These are phyloP conservation scores for Micrasema longulum DNA, from an alignment of 1,140 invertebrate species.

Conservation along the genomic window DNA sequence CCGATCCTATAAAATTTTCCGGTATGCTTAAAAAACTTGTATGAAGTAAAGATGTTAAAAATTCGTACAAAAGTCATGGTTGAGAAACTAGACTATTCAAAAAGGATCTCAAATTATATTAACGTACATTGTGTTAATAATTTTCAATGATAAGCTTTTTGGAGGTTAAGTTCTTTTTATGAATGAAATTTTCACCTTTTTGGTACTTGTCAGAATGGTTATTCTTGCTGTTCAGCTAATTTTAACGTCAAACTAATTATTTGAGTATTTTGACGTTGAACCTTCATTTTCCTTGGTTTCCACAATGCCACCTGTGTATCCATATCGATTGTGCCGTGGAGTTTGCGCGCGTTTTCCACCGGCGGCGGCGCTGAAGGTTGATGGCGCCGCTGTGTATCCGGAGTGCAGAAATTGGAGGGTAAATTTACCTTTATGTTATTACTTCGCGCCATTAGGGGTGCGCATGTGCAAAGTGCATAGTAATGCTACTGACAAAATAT, in stretches of 20 bases:
- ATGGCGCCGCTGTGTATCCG: conserved; percentile 6
- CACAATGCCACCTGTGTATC: not conserved
- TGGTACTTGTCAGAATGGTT: no score
- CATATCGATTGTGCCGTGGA: not conserved
- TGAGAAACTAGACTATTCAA: no score
- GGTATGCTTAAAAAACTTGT: no score
- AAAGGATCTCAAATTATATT: no score
- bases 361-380: conserved; percentile 8
- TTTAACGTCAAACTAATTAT: not conserved
- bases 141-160: no score
- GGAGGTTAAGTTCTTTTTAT: no score
- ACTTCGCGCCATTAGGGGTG: not conserved
- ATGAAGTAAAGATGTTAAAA: no score
- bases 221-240: not conserved
- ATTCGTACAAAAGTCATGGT: no score
- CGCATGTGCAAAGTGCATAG: conserved; percentile 16
- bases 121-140: no score
- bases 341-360: conserved; percentile 22
- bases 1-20: no score
- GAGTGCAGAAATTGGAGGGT: conserved; percentile 28
- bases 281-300: not conserved
- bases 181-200: no score
- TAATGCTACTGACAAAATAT: not conserved
- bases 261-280: not conserved
- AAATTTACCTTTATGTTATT: not conserved